A percentile compares a stretch with the other conserved stretches of the same genome.
Conservation (phyloP, 2,797 vertebrate species). For the Esox lucius region DNA sequence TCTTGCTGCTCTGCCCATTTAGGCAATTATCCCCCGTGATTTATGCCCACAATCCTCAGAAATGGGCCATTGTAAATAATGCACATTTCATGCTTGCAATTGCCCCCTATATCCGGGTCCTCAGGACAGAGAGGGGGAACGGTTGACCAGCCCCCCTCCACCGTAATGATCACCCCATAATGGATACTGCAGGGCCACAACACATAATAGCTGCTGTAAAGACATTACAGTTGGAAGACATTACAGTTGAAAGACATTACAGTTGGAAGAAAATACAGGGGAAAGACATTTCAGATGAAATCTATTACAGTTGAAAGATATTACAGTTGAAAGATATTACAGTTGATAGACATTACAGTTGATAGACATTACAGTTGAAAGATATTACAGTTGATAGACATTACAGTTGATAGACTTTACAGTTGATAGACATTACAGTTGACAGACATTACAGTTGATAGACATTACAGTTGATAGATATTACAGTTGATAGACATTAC, state of each 20-base stretch:
- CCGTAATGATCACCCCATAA: neutral
- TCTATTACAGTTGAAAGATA: no score
- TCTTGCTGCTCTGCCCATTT: neutral
- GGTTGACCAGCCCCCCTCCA: neutral
- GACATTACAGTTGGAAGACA: neutral
- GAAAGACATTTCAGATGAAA: neutral
- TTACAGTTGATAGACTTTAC: neutral
- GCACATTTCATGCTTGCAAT: neutral
- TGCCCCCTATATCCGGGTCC: neutral
- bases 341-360: neutral
- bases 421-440: no score
- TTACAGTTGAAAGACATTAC: no score
- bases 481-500: neutral
- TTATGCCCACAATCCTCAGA: neutral
- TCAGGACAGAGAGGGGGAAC: neutral
- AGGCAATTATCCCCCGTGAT: neutral
- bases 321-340: no score
- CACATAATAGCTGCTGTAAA: constrained; percentile 1
- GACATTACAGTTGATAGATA: no score
- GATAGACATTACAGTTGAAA: no score
- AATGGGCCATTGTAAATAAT: neutral
- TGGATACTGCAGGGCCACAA: neutral
- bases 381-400: neutral
- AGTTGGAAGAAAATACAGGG: neutral
- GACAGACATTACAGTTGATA: neutral